A percentile compares a stretch with the other conserved stretches of the same genome.
Evolutionary conservation across 2,888 invertebrate genomes (phyloP).

Genomic region (Pycnomerus fuliginosus): DNA sequence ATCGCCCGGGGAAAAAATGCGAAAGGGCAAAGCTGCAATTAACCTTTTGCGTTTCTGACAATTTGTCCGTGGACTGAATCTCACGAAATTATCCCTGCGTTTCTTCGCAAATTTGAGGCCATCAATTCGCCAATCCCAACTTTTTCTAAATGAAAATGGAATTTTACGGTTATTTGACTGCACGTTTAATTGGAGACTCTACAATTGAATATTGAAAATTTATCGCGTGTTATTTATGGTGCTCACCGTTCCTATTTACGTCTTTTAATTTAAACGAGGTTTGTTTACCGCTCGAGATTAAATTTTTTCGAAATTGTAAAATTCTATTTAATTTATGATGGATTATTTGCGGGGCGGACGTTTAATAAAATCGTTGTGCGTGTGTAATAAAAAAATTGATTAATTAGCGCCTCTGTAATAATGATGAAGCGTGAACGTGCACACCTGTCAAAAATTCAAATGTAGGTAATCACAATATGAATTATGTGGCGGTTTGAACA

Average conservation of each 20-base stretch:
- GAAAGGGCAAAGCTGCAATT: conserved; percentile 6
- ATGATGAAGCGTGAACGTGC: neutral
- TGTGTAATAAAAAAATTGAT: conserved; percentile 5
- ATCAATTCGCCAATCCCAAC: too few species aligned
- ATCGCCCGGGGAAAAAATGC: conserved; percentile 1
- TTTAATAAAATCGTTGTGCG: conserved; percentile 3
- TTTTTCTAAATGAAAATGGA: too few species aligned
- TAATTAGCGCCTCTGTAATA: conserved; percentile 1
- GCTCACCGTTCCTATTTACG: too few species aligned
- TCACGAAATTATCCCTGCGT: conserved; percentile 33
- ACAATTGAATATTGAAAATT: too few species aligned
- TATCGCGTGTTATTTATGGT: too few species aligned
- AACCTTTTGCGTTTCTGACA: conserved; percentile 13
- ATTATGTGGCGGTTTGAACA: conserved; percentile 6
- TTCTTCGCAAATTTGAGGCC: conserved; percentile 28
- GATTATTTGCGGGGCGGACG: neutral
- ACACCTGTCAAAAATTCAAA: conserved; percentile 3
- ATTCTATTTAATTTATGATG: too few species aligned
- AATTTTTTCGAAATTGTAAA: too few species aligned
- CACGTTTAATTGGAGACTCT: too few species aligned
- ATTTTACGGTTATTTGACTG: too few species aligned
- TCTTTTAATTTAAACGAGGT: too few species aligned
- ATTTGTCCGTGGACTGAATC: conserved; percentile 25
- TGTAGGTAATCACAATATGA: conserved; percentile 3
- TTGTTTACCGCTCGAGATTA: too few species aligned